Conservation (phyloP, 2,888 invertebrate genomes). For the Alloplasta piceator region DNA sequence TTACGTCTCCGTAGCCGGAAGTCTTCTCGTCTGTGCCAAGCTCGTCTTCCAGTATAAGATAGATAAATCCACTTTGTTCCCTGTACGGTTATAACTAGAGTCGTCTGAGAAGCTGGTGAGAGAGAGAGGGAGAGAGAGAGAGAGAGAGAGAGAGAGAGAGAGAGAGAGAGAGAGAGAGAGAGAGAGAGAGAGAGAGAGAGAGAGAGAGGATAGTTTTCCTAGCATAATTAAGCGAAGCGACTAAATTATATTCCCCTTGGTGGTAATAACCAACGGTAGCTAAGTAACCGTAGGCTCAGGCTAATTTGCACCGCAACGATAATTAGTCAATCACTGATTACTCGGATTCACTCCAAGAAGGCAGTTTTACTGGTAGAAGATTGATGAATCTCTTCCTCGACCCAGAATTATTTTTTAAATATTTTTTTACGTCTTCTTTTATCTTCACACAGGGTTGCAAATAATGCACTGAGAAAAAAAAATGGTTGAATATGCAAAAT, state of each 20-base stretch:
- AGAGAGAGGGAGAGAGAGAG: no score
- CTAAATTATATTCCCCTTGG: slow-evolving; percentile 58
- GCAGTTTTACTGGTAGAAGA: background rate
- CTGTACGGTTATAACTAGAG: slow-evolving; percentile 9
- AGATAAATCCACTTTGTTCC: slow-evolving; percentile 19
- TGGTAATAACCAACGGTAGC: slow-evolving; percentile 28
- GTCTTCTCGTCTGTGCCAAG: slow-evolving; percentile 34
- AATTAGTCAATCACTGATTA: slow-evolving; percentile 77
- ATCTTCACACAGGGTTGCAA: no score
- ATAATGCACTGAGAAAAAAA: no score
- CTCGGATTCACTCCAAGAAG: slow-evolving; percentile 71
- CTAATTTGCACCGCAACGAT: slow-evolving; percentile 40
- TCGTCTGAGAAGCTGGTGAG: slow-evolving; percentile 30
- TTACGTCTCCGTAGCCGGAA: slow-evolving; percentile 52
- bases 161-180: background rate
- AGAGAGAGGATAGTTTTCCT: slow-evolving; percentile 45
- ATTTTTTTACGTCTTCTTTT: no score
- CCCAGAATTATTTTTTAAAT: no score
- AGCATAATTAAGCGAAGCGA: slow-evolving; percentile 56
- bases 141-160: no score
- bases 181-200: no score
- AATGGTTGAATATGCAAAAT: no score
- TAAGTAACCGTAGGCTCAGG: slow-evolving; percentile 23
- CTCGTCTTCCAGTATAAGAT: background rate
- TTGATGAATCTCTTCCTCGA: no score